Evolutionary conservation across 2,113 vertebrate genomes (phyloP).

Genomic region (Sisor rabdophorus): DNA sequence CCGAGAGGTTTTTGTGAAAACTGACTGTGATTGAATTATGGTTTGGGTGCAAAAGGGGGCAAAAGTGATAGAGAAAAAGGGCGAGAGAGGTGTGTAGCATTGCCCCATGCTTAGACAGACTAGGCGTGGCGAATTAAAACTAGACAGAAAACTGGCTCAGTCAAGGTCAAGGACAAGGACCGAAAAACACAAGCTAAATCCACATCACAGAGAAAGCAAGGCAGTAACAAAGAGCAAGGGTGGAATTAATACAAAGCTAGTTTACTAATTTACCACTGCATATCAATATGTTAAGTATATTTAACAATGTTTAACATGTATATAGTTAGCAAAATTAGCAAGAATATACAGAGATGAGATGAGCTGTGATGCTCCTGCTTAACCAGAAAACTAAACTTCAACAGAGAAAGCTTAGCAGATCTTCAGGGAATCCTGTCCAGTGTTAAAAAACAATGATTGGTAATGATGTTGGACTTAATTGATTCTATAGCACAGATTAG

Average conservation of each 20-base stretch:
- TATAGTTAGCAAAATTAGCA: neutral
- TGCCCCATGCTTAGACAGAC: conserved; percentile 31
- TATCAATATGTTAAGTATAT: neutral
- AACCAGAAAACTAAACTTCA: conserved; percentile 6
- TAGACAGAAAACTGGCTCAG: conserved; percentile 33
- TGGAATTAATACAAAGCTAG: neutral
- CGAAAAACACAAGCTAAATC: conserved; percentile 1
- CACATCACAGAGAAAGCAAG: neutral
- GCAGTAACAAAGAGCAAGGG: neutral
- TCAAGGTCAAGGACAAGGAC: conserved; percentile 45
- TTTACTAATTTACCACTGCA: neutral
- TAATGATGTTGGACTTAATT: conserved; percentile 27
- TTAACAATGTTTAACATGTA: neutral
- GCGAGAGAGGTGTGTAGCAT: conserved; percentile 27
- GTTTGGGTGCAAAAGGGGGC: conserved; percentile 36
- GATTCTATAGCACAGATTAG: neutral
- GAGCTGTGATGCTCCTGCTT: neutral
- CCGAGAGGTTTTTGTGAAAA: conserved; percentile 50
- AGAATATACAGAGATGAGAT: neutral
- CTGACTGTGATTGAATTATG: conserved; percentile 50
- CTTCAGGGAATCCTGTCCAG: conserved; percentile 5
- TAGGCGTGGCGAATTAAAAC: conserved; percentile 37
- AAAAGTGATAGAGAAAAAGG: conserved; percentile 27
- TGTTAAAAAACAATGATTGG: conserved; percentile 6
- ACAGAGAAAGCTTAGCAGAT: conserved; percentile 1